These are phyloP conservation scores for Pedionomus torquatus DNA, from an alignment of 2,113 vertebrate species.

Conservation along the genomic window DNA sequence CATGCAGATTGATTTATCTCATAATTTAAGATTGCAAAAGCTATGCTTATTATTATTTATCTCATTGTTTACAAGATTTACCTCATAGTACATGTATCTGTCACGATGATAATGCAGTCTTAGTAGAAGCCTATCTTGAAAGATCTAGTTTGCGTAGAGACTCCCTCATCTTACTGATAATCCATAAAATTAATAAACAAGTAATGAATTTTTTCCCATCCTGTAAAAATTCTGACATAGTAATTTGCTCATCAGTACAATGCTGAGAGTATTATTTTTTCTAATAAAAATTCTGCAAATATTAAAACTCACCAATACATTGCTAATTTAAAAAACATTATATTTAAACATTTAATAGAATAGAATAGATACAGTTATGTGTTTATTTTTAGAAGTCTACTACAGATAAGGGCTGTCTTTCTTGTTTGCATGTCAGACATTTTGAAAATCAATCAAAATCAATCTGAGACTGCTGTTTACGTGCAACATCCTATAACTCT, in stretches of 20 bases:
- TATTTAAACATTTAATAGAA: background rate
- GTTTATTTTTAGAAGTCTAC: no score
- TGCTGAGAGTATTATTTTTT: background rate
- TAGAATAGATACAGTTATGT: no score
- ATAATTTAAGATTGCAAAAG: background rate
- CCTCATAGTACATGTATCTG: background rate
- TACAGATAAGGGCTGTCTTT: background rate
- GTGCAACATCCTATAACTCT: background rate
- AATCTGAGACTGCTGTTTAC: background rate
- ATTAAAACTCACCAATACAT: background rate
- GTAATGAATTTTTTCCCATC: background rate
- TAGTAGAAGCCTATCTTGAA: background rate
- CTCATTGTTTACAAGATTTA: background rate
- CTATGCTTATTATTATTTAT: background rate
- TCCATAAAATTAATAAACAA: background rate
- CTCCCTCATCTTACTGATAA: background rate
- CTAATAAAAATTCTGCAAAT: background rate
- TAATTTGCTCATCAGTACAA: background rate
- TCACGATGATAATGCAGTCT: background rate
- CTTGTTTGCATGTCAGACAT: background rate
- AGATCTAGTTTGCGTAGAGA: background rate
- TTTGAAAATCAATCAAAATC: background rate
- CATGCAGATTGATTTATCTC: background rate
- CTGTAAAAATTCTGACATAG: background rate
- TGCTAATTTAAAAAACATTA: background rate